These are phyloP conservation scores for Zygaena filipendulae DNA, from an alignment of 2,888 invertebrate species.

Conservation along the genomic window DNA sequence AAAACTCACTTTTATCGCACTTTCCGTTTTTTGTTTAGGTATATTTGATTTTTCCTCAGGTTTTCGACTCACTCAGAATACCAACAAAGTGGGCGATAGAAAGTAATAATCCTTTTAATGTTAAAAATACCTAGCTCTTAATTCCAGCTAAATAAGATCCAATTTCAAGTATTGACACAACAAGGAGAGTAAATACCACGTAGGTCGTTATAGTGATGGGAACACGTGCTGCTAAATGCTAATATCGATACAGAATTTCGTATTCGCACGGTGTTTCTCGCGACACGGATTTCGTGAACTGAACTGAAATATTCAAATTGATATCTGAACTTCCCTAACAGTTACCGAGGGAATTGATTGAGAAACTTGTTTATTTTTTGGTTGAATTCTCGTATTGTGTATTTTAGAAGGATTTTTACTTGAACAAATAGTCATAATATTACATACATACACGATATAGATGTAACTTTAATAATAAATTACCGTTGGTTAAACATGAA, in stretches of 20 bases:
- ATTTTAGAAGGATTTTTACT: too few species aligned
- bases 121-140: background rate
- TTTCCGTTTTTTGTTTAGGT: too few species aligned
- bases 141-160: too few species aligned
- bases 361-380: too few species aligned
- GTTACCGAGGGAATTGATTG: too few species aligned
- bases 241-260: constrained; percentile 35
- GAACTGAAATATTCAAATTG: constrained; percentile 24
- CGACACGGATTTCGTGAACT: constrained; percentile 17
- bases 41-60: too few species aligned
- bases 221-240: constrained; percentile 15
- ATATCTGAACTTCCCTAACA: constrained; percentile 20
- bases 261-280: constrained; percentile 6
- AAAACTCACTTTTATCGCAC: too few species aligned
- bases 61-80: constrained; percentile 1
- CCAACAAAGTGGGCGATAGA: constrained; percentile 20
- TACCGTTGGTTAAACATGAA: too few species aligned
- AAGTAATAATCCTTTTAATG: constrained; percentile 16
- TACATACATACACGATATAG: too few species aligned
- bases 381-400: too few species aligned
- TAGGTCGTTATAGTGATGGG: constrained; percentile 9
- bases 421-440: too few species aligned
- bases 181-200: background rate
- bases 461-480: too few species aligned
- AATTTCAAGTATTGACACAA: background rate